Percentiles rank a stretch among this genome's conserved stretches.
Evolutionary conservation across 2,888 invertebrate species (phyloP).

Genomic region (Microplitis deprimator): DNA sequence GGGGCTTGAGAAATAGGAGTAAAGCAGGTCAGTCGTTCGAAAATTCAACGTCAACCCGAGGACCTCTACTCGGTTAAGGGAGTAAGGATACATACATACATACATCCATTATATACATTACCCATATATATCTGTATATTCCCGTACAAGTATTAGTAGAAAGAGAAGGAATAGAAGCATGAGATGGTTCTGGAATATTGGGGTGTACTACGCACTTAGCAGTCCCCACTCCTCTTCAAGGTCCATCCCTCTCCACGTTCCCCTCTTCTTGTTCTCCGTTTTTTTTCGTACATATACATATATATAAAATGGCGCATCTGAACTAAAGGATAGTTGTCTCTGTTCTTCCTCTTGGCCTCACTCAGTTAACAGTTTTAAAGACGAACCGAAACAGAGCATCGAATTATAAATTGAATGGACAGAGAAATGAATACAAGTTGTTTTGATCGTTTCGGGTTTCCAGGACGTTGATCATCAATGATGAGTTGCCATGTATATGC

Average conservation of each 20-base stretch:
- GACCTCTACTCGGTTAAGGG: constrained; percentile 33
- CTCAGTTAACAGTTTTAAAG: constrained; percentile 36
- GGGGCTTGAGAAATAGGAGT: constrained; percentile 39
- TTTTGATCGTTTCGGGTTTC: constrained; percentile 69
- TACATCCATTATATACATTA: no score
- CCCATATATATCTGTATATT: no score
- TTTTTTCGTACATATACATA: no score
- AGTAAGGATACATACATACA: not conserved
- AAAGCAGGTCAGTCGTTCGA: constrained; percentile 62
- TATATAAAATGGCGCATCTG: no score
- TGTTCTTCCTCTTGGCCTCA: constrained; percentile 8
- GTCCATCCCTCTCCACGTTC: constrained; percentile 6
- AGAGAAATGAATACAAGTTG: constrained; percentile 60
- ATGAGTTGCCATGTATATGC: constrained; percentile 42
- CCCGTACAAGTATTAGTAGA: not conserved
- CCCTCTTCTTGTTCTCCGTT: not conserved
- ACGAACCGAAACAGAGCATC: constrained; percentile 24
- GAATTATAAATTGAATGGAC: no score
- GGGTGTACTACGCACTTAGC: constrained; percentile 43
- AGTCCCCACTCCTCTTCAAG: not conserved
- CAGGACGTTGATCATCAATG: constrained; percentile 66
- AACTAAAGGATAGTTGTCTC: constrained; percentile 7
- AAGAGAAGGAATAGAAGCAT: constrained; percentile 30
- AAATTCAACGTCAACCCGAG: constrained; percentile 54
- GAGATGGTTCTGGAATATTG: constrained; percentile 44